Conservation (phyloP, 1,140 invertebrate species). For the Galleria mellonella region DNA sequence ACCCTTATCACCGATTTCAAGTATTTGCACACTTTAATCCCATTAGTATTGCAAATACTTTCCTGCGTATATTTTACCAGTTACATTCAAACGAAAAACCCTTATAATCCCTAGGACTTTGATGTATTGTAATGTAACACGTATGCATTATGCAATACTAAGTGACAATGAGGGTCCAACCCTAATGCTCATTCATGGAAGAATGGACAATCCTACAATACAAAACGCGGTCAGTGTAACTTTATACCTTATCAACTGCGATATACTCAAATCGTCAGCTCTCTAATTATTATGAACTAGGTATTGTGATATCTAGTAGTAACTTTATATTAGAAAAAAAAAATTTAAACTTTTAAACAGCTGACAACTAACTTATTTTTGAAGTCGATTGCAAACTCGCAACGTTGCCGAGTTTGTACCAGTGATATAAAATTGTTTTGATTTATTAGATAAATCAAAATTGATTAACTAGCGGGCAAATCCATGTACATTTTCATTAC, state of each 20-base stretch:
- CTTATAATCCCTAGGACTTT: conserved; percentile 30
- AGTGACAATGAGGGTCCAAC: conserved; percentile 18
- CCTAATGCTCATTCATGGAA: conserved; percentile 37
- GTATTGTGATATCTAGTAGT: neutral
- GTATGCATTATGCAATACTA: conserved; percentile 15
- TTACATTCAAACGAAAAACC: conserved; percentile 14
- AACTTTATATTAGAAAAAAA: neutral
- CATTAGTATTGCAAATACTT: conserved; percentile 8
- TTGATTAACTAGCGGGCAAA: too few species aligned
- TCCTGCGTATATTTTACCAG: conserved; percentile 1
- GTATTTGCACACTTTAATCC: conserved; percentile 1
- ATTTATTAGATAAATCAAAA: too few species aligned
- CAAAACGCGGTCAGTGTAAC: conserved; percentile 5
- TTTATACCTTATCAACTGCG: neutral
- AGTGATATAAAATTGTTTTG: too few species aligned
- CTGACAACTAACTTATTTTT: too few species aligned
- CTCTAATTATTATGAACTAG: neutral
- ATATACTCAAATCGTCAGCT: neutral
- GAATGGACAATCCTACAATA: conserved; percentile 11
- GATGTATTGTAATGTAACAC: conserved; percentile 26
- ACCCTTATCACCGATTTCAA: too few species aligned
- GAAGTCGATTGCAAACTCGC: too few species aligned
- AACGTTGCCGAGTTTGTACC: too few species aligned
- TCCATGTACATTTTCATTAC: too few species aligned
- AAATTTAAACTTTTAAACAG: too few species aligned